Conservation (phyloP, 2,113 vertebrate genomes). For the Sardina pilchardus region DNA sequence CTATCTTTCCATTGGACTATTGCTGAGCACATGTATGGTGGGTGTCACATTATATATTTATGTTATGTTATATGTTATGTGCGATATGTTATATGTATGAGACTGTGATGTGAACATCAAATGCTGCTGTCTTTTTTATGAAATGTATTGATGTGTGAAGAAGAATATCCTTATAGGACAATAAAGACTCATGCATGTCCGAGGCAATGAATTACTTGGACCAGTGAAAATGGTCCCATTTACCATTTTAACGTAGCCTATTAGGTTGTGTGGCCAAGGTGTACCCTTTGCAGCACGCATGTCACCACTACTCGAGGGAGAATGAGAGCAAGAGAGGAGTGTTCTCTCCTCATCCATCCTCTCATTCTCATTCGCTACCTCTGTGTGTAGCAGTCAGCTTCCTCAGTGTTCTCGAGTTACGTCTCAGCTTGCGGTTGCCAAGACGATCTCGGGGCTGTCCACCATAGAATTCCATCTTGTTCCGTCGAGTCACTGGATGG, state of each 20-base stretch:
- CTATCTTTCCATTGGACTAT: too few relatives aligned
- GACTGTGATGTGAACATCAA: too few relatives aligned
- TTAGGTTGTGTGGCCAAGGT: not conserved
- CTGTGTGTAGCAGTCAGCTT: slow-evolving; percentile 22
- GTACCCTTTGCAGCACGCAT: not conserved
- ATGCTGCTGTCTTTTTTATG: too few relatives aligned
- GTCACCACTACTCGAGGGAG: not conserved
- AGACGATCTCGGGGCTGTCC: slow-evolving; percentile 76
- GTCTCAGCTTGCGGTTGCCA: slow-evolving; percentile 79
- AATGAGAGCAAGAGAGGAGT: not conserved
- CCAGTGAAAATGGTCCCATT: too few relatives aligned
- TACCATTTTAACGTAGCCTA: not conserved
- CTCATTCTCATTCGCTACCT: slow-evolving; percentile 35
- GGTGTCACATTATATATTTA: too few relatives aligned
- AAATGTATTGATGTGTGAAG: too few relatives aligned
- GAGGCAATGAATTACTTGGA: too few relatives aligned
- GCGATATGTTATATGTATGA: too few relatives aligned
- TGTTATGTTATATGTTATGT: too few relatives aligned
- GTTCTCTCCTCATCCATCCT: slow-evolving; percentile 19
- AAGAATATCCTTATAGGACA: too few relatives aligned
- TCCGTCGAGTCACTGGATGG: slow-evolving; percentile 73
- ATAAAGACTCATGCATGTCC: too few relatives aligned
- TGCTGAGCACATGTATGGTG: too few relatives aligned
- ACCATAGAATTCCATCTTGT: not conserved
- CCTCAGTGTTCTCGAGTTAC: slow-evolving; percentile 48